Evolutionary conservation across 2,888 invertebrate species (phyloP).

Genomic region (Dolichopus griseipennis): DNA sequence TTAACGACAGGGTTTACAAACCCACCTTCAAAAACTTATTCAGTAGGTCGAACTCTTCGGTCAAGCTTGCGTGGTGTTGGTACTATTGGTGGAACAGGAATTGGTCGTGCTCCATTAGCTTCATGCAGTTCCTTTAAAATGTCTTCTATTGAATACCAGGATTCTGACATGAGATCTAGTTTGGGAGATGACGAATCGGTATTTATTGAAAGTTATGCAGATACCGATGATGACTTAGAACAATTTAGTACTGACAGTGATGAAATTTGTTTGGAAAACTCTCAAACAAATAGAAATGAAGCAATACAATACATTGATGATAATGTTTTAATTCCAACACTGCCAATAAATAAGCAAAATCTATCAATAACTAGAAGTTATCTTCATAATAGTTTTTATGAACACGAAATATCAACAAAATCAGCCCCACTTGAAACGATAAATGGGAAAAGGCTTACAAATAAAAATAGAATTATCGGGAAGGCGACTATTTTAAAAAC

Average conservation of each 20-base stretch:
- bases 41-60: conserved; percentile 24
- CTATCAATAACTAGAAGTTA: conserved; percentile 27
- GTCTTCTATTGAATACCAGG: conserved; percentile 56
- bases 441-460: not conserved
- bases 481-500: conserved; percentile 18
- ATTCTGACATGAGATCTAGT: conserved; percentile 62
- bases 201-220: conserved; percentile 60
- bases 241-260: conserved; percentile 78
- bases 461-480: conserved; percentile 14
- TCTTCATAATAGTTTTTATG: not conserved
- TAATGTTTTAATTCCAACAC: not conserved
- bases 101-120: conserved; percentile 61
- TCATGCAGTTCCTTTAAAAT: conserved; percentile 71
- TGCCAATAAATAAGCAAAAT: conserved; percentile 11
- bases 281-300: conserved; percentile 17
- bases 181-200: conserved; percentile 75
- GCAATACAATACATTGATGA: conserved; percentile 19
- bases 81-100: conserved; percentile 35
- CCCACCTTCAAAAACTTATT: conserved; percentile 29
- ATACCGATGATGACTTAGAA: conserved; percentile 77
- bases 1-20: conserved; percentile 29
- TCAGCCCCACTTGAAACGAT: conserved; percentile 17
- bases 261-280: conserved; percentile 39
- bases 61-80: conserved; percentile 30
- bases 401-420: conserved; percentile 25